Percentiles rank a stretch among this genome's conserved stretches.
Evolutionary conservation across 2,888 invertebrate genomes (phyloP).

Genomic region (Archips xylosteana): DNA sequence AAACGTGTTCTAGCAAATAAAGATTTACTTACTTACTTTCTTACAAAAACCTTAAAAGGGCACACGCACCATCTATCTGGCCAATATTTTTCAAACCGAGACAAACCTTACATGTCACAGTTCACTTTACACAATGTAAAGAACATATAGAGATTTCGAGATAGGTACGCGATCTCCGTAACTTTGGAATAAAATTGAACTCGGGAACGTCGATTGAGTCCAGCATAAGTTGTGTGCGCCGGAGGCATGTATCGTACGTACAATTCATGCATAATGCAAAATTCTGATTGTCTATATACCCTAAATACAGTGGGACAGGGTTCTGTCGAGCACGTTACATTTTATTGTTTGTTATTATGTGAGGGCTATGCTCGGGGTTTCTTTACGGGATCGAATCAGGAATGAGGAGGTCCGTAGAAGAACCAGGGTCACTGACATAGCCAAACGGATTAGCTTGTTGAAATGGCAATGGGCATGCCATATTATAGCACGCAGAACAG

Average conservation of each 20-base stretch:
- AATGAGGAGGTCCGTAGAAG: too few species aligned
- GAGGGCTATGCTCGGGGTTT: too few species aligned
- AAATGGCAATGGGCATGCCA: too few species aligned
- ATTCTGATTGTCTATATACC: constrained; percentile 44
- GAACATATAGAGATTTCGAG: neutral
- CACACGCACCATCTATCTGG: neutral
- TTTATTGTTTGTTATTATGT: too few species aligned
- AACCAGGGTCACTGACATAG: too few species aligned
- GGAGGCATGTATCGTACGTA: constrained; percentile 44
- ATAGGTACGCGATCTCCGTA: constrained; percentile 20
- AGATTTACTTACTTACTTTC: too few species aligned
- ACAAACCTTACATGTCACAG: neutral
- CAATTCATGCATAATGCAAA: constrained; percentile 45
- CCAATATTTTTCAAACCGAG: neutral
- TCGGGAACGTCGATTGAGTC: constrained; percentile 36
- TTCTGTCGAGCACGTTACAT: too few species aligned
- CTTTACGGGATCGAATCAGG: too few species aligned
- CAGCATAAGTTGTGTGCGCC: constrained; percentile 43
- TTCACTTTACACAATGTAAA: constrained; percentile 11
- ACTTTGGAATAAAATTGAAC: constrained; percentile 38
- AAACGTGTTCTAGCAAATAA: too few species aligned
- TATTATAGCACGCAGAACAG: too few species aligned
- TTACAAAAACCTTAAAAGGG: neutral
- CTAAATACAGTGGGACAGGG: neutral
- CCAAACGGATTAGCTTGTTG: too few species aligned